These are phyloP conservation scores for Nycticorax nycticorax DNA, from an alignment of 2,113 vertebrate genomes.

Conservation along the genomic window DNA sequence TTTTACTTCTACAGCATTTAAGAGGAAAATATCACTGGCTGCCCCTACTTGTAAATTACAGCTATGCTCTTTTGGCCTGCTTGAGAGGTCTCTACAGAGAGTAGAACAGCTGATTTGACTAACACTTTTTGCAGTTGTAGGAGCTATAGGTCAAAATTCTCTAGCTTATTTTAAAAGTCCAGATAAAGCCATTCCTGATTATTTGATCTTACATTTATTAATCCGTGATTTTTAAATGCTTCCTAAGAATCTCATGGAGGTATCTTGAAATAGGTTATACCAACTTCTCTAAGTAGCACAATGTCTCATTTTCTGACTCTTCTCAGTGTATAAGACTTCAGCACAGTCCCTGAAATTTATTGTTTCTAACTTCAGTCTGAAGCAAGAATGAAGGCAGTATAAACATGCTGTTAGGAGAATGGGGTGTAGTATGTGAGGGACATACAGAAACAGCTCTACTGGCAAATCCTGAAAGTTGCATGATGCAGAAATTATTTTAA, in stretches of 20 bases:
- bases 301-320: not conserved
- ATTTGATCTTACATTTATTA: not conserved
- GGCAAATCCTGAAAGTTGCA: not conserved
- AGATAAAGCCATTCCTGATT: not conserved
- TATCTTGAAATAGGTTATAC: not conserved
- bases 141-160: not conserved
- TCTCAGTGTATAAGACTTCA: not conserved
- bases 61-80: not conserved
- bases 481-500: not conserved
- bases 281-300: not conserved
- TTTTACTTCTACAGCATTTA: not conserved
- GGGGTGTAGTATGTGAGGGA: not conserved
- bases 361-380: not conserved
- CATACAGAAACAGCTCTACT: not conserved
- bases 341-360: not conserved
- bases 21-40: not conserved
- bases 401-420: not conserved
- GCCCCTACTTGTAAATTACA: not conserved
- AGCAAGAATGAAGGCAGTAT: not conserved
- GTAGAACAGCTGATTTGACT: not conserved
- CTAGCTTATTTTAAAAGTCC: not conserved
- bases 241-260: not conserved
- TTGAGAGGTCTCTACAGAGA: not conserved
- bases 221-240: not conserved
- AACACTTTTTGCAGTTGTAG: not conserved